Evolutionary conservation across 2,888 invertebrate species (phyloP), one percentile per base, ranked within the genome.

Genomic region (Halocaridina rubra): DNA sequence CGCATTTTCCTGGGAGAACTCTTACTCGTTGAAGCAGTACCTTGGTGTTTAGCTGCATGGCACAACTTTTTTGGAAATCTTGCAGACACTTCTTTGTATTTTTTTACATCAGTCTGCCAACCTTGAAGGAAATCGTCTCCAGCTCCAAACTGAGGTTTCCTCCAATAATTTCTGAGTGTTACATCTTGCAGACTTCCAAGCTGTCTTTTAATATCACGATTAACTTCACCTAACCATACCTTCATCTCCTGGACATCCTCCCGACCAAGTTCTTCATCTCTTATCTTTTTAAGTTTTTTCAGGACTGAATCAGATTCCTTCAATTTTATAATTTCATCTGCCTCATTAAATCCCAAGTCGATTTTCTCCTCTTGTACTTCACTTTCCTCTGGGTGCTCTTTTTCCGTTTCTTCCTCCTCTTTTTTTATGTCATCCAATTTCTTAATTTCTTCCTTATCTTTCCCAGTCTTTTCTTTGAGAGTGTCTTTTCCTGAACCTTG

Each of bases 71-170:
- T 86, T 27, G 87, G 87, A 29, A 87, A 76, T 30, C 87, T 78
- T 30, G 74, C 87, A 19, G 85, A 67, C n/a, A 61, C 39, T 53
- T 82, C 85, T 53, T 87, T 87, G 59, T 77, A 87, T 53, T 85
- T 87, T 71, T 85, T 82, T n/a, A 87, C 81, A 10, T 85, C 87
- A 39, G 78, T 78, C 29, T 87, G 85, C 87, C 87, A 87, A 27
- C 87, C 87, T 19, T 85, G 77, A 8, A 80, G 72, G 75, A 87
- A 87, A 30, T 85, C 85, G 46, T 87, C 85, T 7, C 82, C 86
- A 8, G 77, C 80, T 24, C 87, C 87, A 78, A 87, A 87, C 32
- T 82, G 69, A 29, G 87, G 85, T 27, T 84, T 87, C 29, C 75
- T 80, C 87, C 87, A 87, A 30, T 64, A 79, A 29, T 87, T 76